phyloP scores from a whole-genome alignment of 2,113 vertebrate species.

The Pedetes capensis region DNA sequence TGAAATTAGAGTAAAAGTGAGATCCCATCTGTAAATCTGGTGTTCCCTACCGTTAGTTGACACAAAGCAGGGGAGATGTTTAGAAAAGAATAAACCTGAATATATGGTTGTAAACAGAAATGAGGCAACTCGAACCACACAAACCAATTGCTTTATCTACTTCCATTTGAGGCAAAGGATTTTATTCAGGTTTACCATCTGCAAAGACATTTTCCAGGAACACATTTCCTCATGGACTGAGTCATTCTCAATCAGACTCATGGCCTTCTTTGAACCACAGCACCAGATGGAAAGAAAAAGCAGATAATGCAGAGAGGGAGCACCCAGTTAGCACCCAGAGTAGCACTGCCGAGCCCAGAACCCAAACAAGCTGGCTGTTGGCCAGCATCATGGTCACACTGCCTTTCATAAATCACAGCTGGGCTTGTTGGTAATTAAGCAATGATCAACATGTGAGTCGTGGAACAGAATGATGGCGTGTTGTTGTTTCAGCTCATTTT shows the following conservation, averaged over 20 bases:
- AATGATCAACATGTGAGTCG: background rate
- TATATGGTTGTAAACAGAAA: background rate
- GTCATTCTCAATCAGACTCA: background rate
- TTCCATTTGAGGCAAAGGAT: background rate
- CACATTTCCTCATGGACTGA: background rate
- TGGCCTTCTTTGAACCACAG: background rate
- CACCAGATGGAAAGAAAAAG: background rate
- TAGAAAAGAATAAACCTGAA: background rate
- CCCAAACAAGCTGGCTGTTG: background rate
- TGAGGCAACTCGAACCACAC: background rate
- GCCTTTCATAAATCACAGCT: background rate
- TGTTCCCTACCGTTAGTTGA: background rate
- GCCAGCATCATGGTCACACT: fast-evolving
- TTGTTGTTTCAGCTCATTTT: background rate
- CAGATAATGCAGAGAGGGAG: background rate
- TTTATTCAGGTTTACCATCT: conserved; percentile 12
- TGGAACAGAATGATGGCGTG: background rate
- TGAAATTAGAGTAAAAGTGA: background rate
- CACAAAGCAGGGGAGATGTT: background rate
- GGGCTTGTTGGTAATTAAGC: background rate
- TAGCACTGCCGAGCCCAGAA: background rate
- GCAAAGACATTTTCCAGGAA: background rate
- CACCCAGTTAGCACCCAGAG: background rate
- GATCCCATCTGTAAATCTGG: background rate
- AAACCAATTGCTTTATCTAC: background rate